Conservation (phyloP, 2,113 vertebrate genomes). For the Pachypanchax playfairii region DNA sequence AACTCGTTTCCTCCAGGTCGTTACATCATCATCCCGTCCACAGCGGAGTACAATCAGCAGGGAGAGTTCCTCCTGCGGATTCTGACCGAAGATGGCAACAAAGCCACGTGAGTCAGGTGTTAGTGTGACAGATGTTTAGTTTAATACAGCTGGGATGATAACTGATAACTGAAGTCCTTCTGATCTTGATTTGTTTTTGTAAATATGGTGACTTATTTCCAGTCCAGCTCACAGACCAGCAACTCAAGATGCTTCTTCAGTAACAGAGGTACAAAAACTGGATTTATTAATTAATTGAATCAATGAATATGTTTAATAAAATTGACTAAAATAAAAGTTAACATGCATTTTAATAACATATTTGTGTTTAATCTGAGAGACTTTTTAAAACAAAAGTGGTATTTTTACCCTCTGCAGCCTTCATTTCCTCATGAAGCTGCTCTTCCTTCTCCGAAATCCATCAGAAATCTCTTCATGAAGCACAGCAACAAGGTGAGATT, state of each 20-base stretch:
- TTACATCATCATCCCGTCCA: conserved; percentile 79
- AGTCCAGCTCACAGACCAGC: conserved; percentile 54
- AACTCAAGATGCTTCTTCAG: not conserved
- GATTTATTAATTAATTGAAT: no score
- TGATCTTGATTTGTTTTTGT: no score
- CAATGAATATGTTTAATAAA: no score
- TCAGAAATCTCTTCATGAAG: conserved; percentile 63
- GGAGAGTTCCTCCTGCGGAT: conserved; percentile 79
- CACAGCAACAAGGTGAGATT: conserved; percentile 70
- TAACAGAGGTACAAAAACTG: conserved; percentile 43
- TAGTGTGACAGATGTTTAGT: no score
- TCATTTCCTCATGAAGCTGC: conserved; percentile 48
- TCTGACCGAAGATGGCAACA: conserved; percentile 73
- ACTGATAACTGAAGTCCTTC: not conserved
- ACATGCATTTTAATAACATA: no score
- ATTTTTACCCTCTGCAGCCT: conserved; percentile 45
- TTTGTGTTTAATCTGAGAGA: no score
- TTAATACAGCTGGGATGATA: no score
- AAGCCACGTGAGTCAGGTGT: conserved; percentile 68
- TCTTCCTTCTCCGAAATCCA: conserved; percentile 55
- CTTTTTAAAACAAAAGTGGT: no score
- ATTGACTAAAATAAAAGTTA: no score
- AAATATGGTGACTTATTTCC: conserved; percentile 5
- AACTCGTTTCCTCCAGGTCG: conserved; percentile 65
- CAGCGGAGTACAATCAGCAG: conserved; percentile 54